phyloP scores from a whole-genome alignment of 2,113 vertebrate genomes.

The Barbus barbus region DNA sequence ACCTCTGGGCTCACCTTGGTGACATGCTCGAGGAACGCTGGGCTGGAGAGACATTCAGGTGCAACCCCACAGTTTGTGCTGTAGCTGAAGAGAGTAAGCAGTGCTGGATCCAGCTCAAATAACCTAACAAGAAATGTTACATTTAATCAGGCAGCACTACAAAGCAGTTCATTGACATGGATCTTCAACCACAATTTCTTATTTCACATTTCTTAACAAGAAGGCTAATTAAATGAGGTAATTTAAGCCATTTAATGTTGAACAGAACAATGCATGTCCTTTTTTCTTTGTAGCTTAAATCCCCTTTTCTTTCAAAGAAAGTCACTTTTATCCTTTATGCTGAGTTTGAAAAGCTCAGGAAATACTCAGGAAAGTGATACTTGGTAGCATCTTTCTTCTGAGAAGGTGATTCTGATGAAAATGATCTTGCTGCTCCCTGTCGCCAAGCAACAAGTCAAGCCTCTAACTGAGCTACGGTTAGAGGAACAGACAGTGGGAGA shows the following conservation, averaged over 20 bases:
- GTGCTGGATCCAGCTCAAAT: slow-evolving; percentile 89
- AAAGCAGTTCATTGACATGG: background rate
- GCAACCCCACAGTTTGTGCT: slow-evolving; percentile 83
- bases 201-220: background rate
- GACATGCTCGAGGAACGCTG: slow-evolving; percentile 91
- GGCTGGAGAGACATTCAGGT: slow-evolving; percentile 87
- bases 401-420: slow-evolving; percentile 67
- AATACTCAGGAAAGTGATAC: slow-evolving; percentile 17
- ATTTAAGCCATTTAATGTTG: background rate
- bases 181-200: background rate
- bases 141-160: background rate
- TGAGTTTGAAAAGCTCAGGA: background rate
- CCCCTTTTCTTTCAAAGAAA: background rate
- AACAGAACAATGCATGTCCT: background rate
- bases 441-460: slow-evolving; percentile 81
- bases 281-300: background rate
- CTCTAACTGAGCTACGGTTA: slow-evolving; percentile 61
- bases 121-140: slow-evolving; percentile 76
- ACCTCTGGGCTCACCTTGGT: slow-evolving; percentile 82
- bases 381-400: slow-evolving; percentile 52
- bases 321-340: background rate
- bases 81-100: slow-evolving; percentile 89
- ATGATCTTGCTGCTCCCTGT: slow-evolving; percentile 73
- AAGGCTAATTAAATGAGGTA: background rate
- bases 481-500: slow-evolving; percentile 37